These are phyloP conservation scores for Acropora tenuis DNA, from an alignment of 64 coral and sea anemone genomes.

Conservation along the genomic window DNA sequence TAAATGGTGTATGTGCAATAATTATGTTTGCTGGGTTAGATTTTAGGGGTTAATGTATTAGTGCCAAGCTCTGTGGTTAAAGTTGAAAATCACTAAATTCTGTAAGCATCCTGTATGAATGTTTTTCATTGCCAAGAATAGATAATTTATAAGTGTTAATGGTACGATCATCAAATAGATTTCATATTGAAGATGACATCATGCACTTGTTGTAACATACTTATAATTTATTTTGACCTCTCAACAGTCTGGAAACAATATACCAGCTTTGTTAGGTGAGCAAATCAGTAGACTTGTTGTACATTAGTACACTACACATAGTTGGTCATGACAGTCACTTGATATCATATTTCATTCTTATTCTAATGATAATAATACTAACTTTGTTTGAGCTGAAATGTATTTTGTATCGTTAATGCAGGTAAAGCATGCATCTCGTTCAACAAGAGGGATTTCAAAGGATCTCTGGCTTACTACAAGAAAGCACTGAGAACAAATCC, in stretches of 20 bases:
- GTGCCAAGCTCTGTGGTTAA: no score
- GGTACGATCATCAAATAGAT: no score
- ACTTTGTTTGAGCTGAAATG: not conserved
- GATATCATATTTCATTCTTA: no score
- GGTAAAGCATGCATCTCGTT: constrained; percentile 99
- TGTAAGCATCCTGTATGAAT: no score
- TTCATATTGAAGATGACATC: not conserved
- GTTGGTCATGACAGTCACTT: not conserved
- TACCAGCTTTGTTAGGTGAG: constrained; percentile 93
- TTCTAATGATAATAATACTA: no score
- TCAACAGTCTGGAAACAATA: constrained; percentile 93
- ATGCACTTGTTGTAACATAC: not conserved
- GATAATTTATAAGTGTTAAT: no score
- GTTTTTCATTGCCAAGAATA: no score
- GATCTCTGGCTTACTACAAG: constrained; percentile 92
- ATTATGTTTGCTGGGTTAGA: no score
- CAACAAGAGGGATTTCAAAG: constrained; percentile 98
- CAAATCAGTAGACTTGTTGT: not conserved
- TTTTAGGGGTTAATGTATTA: no score
- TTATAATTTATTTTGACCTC: not conserved
- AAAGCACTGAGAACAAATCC: constrained; percentile 97
- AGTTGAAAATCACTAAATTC: no score
- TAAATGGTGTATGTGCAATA: no score
- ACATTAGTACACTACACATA: not conserved
- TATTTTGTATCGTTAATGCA: constrained; percentile 8